phyloP scores from a whole-genome alignment of 1,140 invertebrate genomes.

The Propsilocerus akamusi region DNA sequence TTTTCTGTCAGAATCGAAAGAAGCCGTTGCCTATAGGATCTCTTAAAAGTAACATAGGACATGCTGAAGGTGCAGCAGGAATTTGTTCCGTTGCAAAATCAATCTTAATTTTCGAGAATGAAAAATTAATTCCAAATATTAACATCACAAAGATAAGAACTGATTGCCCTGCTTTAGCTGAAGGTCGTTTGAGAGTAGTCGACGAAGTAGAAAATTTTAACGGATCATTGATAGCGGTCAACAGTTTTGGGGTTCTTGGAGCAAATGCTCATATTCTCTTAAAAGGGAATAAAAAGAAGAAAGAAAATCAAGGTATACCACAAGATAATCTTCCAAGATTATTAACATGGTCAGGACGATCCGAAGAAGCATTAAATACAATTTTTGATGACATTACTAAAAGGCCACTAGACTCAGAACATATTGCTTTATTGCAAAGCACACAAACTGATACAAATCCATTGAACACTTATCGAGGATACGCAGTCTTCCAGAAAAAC shows the following conservation, averaged over 20 bases:
- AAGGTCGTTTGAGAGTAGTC: conserved; percentile 51
- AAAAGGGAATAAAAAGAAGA: conserved; percentile 31
- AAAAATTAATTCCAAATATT: conserved; percentile 58
- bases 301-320: too few relatives aligned
- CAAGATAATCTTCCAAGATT: too few relatives aligned
- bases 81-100: too few relatives aligned
- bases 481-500: conserved; percentile 29
- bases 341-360: too few relatives aligned
- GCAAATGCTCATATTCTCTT: conserved; percentile 53
- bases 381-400: conserved; percentile 45
- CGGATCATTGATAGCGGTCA: conserved; percentile 42
- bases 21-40: conserved; percentile 68
- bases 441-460: too few relatives aligned
- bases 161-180: conserved; percentile 44
- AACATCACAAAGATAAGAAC: conserved; percentile 53
- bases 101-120: too few relatives aligned
- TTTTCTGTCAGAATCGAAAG: conserved; percentile 49
- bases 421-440: conserved; percentile 31
- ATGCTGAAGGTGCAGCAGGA: too few relatives aligned
- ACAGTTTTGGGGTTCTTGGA: conserved; percentile 73
- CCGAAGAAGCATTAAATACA: conserved; percentile 40
- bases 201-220: conserved; percentile 40
- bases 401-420: conserved; percentile 33
- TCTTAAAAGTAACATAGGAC: conserved; percentile 86
- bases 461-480: conserved; percentile 38